phyloP scores from a whole-genome alignment of 2,888 invertebrate genomes.

The Synergus japonicus region DNA sequence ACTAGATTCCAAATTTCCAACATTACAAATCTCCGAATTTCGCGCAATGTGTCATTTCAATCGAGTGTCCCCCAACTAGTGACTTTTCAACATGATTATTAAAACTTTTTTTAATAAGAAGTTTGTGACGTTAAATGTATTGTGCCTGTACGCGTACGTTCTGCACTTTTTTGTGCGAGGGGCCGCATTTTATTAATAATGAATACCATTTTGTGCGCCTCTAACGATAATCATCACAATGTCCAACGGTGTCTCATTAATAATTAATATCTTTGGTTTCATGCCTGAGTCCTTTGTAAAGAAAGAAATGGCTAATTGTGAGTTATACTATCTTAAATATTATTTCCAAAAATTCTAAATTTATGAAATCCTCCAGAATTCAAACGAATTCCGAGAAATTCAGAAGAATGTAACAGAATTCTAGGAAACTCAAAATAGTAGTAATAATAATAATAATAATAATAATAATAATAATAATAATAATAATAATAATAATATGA shows the following conservation, averaged over 20 bases:
- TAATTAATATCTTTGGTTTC: conserved; percentile 75
- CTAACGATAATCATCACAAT: conserved; percentile 70
- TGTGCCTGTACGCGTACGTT: conserved; percentile 44
- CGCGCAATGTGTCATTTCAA: conserved; percentile 44
- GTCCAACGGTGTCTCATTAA: conserved; percentile 69
- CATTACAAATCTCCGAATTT: neutral
- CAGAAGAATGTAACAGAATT: too few species aligned
- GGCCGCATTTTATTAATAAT: conserved; percentile 51
- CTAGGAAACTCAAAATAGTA: too few species aligned
- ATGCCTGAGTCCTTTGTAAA: conserved; percentile 73
- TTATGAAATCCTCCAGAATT: too few species aligned
- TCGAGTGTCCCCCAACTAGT: conserved; percentile 59
- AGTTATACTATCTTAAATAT: neutral
- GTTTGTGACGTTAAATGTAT: neutral
- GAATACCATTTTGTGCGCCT: conserved; percentile 70
- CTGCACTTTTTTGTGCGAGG: conserved; percentile 55
- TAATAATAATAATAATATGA: too few species aligned
- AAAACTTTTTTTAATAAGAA: conserved; percentile 40
- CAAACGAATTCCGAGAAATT: too few species aligned
- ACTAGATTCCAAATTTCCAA: conserved; percentile 60
- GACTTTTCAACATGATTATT: conserved; percentile 49
- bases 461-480: too few species aligned
- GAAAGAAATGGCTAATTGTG: conserved; percentile 49
- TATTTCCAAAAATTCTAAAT: neutral
- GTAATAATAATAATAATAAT: too few species aligned